A percentile compares a stretch with the other conserved stretches of the same genome.
These are phyloP conservation scores for Oedothorax gibbosus DNA, from an alignment of 1,140 invertebrate species.

Conservation along the genomic window DNA sequence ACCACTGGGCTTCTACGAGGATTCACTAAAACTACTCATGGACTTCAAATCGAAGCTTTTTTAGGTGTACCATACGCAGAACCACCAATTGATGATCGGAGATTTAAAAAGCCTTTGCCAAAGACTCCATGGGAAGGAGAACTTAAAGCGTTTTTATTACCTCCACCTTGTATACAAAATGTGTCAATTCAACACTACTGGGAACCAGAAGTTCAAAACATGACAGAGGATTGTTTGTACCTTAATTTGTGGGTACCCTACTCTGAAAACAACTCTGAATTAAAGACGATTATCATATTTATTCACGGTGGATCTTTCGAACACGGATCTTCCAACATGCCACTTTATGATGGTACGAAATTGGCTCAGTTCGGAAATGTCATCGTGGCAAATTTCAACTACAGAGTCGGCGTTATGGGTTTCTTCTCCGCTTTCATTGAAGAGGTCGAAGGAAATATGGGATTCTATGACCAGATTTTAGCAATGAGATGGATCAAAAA, in stretches of 20 bases:
- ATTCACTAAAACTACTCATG: not conserved
- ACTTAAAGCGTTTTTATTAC: constrained; percentile 65
- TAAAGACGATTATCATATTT: constrained; percentile 79
- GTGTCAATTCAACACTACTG: not conserved
- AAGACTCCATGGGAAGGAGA: constrained; percentile 86
- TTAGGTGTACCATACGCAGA: constrained; percentile 18
- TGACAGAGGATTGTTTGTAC: constrained; percentile 94
- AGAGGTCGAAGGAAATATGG: constrained; percentile 66
- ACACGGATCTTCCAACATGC: constrained; percentile 74
- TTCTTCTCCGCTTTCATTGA: constrained; percentile 81
- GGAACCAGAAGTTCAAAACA: constrained; percentile 63
- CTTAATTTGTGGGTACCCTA: constrained; percentile 92
- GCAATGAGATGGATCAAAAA: constrained; percentile 68
- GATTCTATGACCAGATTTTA: constrained; percentile 67
- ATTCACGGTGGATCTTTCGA: constrained; percentile 81
- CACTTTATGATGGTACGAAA: constrained; percentile 74
- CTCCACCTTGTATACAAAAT: constrained; percentile 52
- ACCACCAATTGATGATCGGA: not conserved
- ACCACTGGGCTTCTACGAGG: constrained; percentile 23
- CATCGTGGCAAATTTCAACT: constrained; percentile 79
- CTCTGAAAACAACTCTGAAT: constrained; percentile 69
- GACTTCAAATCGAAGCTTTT: not conserved
- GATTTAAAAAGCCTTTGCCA: constrained; percentile 13
- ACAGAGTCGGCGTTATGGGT: constrained; percentile 77
- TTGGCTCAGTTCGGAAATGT: constrained; percentile 76